Evolutionary conservation across 1,140 invertebrate species (phyloP).

Genomic region (Caenorhabditis elegans): WBcel235 BX284602.5:5812501-5813000

Average conservation of each 20-base stretch:
- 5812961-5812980: neutral
- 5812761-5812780: neutral
- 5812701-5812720: constrained; percentile 44
- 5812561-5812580: constrained; percentile 40
- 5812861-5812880: too few relatives aligned
- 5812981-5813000: too few relatives aligned
- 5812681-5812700: constrained; percentile 43
- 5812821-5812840: too few relatives aligned
- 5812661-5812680: neutral
- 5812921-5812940: neutral
- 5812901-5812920: neutral
- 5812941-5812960: neutral
- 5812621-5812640: constrained; percentile 17
- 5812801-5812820: constrained; percentile 45
- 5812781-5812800: constrained; percentile 34
- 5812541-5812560: constrained; percentile 39
- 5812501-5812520: too few relatives aligned
- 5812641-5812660: constrained; percentile 19
- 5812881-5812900: neutral
- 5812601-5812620: constrained; percentile 31
- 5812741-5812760: constrained; percentile 48
- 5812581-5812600: constrained; percentile 37
- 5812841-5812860: too few relatives aligned
- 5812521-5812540: too few relatives aligned
- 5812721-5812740: constrained; percentile 32